Evolutionary conservation across 2,113 vertebrate genomes (phyloP).

Genomic region (Oplegnathus fasciatus): DNA sequence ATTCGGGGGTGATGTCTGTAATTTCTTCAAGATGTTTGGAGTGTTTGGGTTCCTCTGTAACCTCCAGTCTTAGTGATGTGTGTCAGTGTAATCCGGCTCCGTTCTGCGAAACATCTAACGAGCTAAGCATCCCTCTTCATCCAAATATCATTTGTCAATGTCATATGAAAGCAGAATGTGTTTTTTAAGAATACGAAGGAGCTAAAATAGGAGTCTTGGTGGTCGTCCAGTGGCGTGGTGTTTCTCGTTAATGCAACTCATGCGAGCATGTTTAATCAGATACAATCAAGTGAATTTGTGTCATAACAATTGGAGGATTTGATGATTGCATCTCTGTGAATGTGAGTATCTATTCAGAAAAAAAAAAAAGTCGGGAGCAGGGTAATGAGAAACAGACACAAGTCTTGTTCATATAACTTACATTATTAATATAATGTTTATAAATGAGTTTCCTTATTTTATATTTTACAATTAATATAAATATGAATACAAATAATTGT

Average conservation of each 20-base stretch:
- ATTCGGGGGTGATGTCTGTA: slow-evolving; percentile 76
- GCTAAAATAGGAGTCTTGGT: slow-evolving; percentile 71
- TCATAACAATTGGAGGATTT: slow-evolving; percentile 72
- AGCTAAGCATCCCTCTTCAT: slow-evolving; percentile 78
- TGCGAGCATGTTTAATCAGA: slow-evolving; percentile 77
- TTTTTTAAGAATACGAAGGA: slow-evolving; percentile 72
- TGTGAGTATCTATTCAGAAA: slow-evolving; percentile 50
- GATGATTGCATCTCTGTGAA: slow-evolving; percentile 60
- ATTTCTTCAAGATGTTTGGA: slow-evolving; percentile 85
- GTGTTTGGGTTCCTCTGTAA: slow-evolving; percentile 71
- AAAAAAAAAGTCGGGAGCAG: slow-evolving; percentile 5
- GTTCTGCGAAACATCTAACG: slow-evolving; percentile 79
- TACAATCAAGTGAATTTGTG: slow-evolving; percentile 79
- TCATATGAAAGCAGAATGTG: slow-evolving; percentile 80
- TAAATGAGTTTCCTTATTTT: not conserved
- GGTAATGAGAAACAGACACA: slow-evolving; percentile 66
- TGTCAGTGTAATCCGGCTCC: slow-evolving; percentile 77
- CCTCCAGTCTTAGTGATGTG: slow-evolving; percentile 72
- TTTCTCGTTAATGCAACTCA: slow-evolving; percentile 75
- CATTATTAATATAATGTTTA: not conserved
- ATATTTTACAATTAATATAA: not conserved
- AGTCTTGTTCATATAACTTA: slow-evolving; percentile 12
- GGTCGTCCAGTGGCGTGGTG: slow-evolving; percentile 69
- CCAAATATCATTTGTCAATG: slow-evolving; percentile 86
- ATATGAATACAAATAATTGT: no score